Evolutionary conservation across 2,113 vertebrate species (phyloP), one percentile per base, ranked within the genome.

Genomic region (Tor tambroides): DNA sequence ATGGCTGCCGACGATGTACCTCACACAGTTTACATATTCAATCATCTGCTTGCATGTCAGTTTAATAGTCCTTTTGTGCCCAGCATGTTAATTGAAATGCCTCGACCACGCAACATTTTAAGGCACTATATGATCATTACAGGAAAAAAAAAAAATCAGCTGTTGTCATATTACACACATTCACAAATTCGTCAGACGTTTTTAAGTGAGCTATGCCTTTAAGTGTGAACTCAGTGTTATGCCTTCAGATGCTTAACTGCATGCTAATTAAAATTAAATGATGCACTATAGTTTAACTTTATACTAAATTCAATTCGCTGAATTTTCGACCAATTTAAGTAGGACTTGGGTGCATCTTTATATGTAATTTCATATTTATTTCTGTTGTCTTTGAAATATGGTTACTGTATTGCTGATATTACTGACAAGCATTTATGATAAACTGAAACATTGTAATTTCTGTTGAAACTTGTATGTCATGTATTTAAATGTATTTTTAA

Each of bases 11-110:
- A 90, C 81, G 86, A 84, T 79, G 15, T 89, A 89, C 88, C 90
- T 90, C 87, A 84, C 87, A 88, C 88, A 51, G 86, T 87, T 85
- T 83, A 91, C 67, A 91, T 88, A 89, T 92, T 94, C 91, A 92
- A 92, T 93, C 92, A 92, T 92, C 91, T 82, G 85, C 86, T 61
- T 88, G 81, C 92, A 89, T 92, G 92, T 94, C 94, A 92, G 91
- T 90, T 92, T 91, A 92, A 93, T 92, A 92, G 94, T 94, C 92
- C 89, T 93, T 93, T 94, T 94, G 94, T 93, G 90, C 85, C 80
- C 80, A 85, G 86, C 81, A 90, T 93, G 92, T 94, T 94, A 95
- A 95, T 95, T 94, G 93, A 94, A 93, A 91, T 86, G 89, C 91
- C 88, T 92, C 90, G 87, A 86, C 91, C 87, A 89, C 92, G 92